Conservation (phyloP, 37 sponge, comb jelly and placozoan genomes). For the Cladorhizidae sp. region DNA sequence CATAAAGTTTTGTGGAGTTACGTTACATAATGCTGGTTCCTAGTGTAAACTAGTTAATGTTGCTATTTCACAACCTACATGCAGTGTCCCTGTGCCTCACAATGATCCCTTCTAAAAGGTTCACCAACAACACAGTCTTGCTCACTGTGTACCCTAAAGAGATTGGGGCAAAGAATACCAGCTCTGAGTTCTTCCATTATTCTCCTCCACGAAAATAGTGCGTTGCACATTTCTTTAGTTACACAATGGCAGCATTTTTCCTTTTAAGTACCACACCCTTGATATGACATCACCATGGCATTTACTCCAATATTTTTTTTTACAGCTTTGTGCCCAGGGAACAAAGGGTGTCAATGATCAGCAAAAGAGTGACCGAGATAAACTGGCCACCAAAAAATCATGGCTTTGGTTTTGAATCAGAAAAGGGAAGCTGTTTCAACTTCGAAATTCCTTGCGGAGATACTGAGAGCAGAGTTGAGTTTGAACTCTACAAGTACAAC, state of each 20-base stretch:
- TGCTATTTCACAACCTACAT: not conserved
- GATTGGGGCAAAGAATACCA: not conserved
- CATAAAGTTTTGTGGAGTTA: too few relatives aligned
- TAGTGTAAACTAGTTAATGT: not conserved
- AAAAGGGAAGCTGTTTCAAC: too few relatives aligned
- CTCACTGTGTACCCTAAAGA: conserved; percentile 16
- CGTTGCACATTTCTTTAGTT: not conserved
- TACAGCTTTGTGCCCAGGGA: conserved; percentile 12
- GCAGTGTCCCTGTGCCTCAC: conserved; percentile 1
- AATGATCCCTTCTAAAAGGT: not conserved
- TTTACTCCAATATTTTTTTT: too few relatives aligned
- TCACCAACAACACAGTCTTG: not conserved
- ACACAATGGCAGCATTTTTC: not conserved
- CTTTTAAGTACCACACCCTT: not conserved
- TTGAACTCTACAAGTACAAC: conserved; percentile 6
- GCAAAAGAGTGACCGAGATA: not conserved
- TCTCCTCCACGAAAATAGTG: conserved; percentile 17
- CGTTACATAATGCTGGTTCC: not conserved
- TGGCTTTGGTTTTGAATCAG: not conserved
- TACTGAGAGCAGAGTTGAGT: not conserved
- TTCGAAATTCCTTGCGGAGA: not conserved
- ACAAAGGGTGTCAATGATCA: not conserved
- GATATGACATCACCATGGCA: too few relatives aligned
- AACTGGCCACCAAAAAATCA: not conserved
- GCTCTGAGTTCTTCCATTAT: conserved; percentile 5